phyloP scores from a whole-genome alignment of 1,140 invertebrate species.

The Cyphomyrmex costatus region DNA sequence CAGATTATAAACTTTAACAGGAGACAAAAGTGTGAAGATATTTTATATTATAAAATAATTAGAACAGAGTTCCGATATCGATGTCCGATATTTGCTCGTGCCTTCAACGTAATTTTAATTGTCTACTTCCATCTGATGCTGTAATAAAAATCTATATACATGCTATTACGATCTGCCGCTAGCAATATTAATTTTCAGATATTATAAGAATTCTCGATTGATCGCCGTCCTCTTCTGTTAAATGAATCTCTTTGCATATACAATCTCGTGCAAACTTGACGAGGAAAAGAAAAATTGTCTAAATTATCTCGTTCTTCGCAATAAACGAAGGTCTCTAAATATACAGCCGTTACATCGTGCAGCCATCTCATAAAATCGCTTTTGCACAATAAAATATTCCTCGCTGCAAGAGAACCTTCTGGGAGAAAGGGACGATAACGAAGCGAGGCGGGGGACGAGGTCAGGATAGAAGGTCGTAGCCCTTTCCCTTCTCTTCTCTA shows the following conservation, averaged over 20 bases:
- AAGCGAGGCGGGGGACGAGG: not conserved
- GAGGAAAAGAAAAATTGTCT: constrained; percentile 24
- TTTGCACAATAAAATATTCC: constrained; percentile 58
- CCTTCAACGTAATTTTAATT: constrained; percentile 60
- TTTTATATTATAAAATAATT: constrained; percentile 47
- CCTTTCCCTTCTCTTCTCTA: not conserved
- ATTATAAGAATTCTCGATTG: constrained; percentile 51
- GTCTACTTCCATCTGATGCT: constrained; percentile 35
- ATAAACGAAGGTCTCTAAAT: constrained; percentile 20
- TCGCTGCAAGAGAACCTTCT: constrained; percentile 20
- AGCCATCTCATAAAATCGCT: constrained; percentile 47
- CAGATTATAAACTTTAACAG: constrained; percentile 35
- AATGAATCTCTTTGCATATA: not conserved
- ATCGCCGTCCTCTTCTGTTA: constrained; percentile 17
- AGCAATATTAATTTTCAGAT: constrained; percentile 57
- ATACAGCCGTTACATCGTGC: constrained; percentile 24
- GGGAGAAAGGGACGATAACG: constrained; percentile 37
- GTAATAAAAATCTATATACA: constrained; percentile 39
- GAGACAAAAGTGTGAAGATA: constrained; percentile 35
- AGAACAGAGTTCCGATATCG: constrained; percentile 50
- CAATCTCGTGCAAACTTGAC: constrained; percentile 1
- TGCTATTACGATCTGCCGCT: constrained; percentile 17
- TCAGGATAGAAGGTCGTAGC: constrained; percentile 18
- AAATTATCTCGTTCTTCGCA: constrained; percentile 25
- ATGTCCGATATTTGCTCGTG: constrained; percentile 36